Base-by-base conservation (phyloP, 2,888 invertebrate species). In the Plebejus melissa region DNA sequence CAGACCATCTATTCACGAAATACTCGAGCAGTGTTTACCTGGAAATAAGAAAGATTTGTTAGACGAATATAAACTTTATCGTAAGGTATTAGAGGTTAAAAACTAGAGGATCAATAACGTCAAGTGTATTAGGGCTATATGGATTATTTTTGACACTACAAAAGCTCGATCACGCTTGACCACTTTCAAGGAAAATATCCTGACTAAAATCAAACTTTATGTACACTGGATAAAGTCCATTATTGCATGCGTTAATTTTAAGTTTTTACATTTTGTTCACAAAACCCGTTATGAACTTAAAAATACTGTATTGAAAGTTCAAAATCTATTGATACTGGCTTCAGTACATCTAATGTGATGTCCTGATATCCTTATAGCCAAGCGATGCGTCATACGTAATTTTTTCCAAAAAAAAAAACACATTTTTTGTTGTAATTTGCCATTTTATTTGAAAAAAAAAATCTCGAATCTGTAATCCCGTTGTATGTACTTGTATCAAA, bases 1-100 rank as follows among this genome's bases (percentile, higher is more conserved):
- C 50, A 72, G 6, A 54, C 16, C 6, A 2, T 54, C 28, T 32
- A 70, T 57, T 54, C 41, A 46, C 13, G 41, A 57, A 70, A 41
- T 38, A 75, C 74, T 74, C 69, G 38, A 38, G 22, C 70, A 13
- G n/a, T 74, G 71, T 69, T 79, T 79, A 79, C 79, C 79, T 79
- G 79, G 60, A 78, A 80, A 76, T 76, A 77, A 77, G 41, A 74
- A 76, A 71, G 50, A 57, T 41, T 32, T 50, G 38, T 57, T 41
- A 70, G 38, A 46, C 69, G 3, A 74, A 46, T 16, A 22, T 75
- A 32, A 77, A 74, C 78, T 79, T 79, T n/a, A 80, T 80, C 60
- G 2, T 4, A n/a, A 1, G 9, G 13, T 16, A 16, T 13, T 60
- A 41, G 57, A 38, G 36, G 6, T 11, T 3, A 32, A 57, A 50